A percentile compares a stretch with the other conserved stretches of the same genome.
Conservation (phyloP, 2,797 vertebrate genomes). For the Hirundo rustica region DNA sequence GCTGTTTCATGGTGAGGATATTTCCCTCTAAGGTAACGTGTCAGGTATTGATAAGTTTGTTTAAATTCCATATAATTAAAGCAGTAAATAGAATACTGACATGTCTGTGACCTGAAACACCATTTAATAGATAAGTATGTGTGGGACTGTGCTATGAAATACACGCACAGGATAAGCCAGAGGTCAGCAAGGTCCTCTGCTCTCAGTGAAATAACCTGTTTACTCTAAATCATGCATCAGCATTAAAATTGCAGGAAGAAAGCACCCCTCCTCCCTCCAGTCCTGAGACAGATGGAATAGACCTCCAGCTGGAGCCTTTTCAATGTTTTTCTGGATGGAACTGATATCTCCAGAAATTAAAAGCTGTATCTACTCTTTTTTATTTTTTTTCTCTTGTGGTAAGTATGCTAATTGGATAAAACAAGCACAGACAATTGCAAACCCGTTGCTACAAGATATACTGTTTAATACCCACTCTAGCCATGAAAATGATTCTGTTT, state of each 20-base stretch:
- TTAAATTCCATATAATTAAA: conserved; percentile 54
- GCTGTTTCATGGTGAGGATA: neutral
- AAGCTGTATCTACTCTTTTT: neutral
- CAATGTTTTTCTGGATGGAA: conserved; percentile 40
- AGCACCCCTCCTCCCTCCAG: conserved; percentile 10
- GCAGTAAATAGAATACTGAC: conserved; percentile 55
- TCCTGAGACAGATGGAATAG: conserved; percentile 56
- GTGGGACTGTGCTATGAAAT: neutral
- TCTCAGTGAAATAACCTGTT: conserved; percentile 13
- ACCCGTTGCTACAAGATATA: conserved; percentile 57
- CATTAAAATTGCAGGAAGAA: conserved; percentile 38
- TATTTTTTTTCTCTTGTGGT: conserved; percentile 6
- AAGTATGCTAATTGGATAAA: conserved; percentile 58
- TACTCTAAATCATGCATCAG: conserved; percentile 44
- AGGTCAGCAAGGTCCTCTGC: conserved; percentile 48
- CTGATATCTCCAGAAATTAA: conserved; percentile 60
- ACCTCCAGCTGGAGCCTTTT: conserved; percentile 48
- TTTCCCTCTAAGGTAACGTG: conserved; percentile 38
- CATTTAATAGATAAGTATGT: conserved; percentile 11
- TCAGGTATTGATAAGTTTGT: conserved; percentile 52
- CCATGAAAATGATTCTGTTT: conserved; percentile 71
- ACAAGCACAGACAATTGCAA: conserved; percentile 38
- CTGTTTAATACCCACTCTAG: conserved; percentile 67
- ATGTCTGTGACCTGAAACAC: conserved; percentile 24
- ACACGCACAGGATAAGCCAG: neutral